Base-by-base conservation (phyloP, 2,113 vertebrate genomes). In the Globicephala melas region DNA sequence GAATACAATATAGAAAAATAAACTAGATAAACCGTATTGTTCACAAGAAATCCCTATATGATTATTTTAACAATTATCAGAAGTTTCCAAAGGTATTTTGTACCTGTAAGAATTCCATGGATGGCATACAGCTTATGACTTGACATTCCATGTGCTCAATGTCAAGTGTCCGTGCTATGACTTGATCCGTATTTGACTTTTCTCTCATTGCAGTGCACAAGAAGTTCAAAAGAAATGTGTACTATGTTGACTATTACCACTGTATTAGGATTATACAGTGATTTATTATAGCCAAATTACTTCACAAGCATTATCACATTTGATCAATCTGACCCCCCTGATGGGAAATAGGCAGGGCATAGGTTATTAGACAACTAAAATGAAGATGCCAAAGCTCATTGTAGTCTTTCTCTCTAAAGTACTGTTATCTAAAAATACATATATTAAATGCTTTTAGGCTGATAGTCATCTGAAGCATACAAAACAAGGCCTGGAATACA, bases 291-390 rank as follows among this genome's bases (percentile, higher is more conserved):
- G 26, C 71, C 60, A 81, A 44, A 18, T 97, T 92, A 95, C 90
- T 96, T 95, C 83, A 95, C 41, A 95, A 71, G 53, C 28, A 86
- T 91, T 47, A 70, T 89, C 80, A 77, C 60, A 70, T 80, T 94
- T 91, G 94, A 94, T 92, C 10, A 15, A 91, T 53, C 15, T 89
- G 73, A 86, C 33, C 17, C 62, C 36, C 77, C 62, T 33, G 21
- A 44, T 80, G 63, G 47, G 71, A 96, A 86, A 58, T 25, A 97
- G 38, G 38, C 31, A 83, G 8, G n/a, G 17, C 18, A 50, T 28
- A 47, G 41, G 55, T 91, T 87, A 91, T 70, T 84, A 92, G 63
- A 77, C 28, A 76, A 81, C 25, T 94, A 68, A 89, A 91, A 71
- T 55, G 36, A 93, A 65, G n/a, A 95, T 89, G 73, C 26, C 44